Evolutionary conservation across 2,888 invertebrate species (phyloP), one percentile per base, ranked within the genome.

Genomic region (Lamellibrachia satsuma): DNA sequence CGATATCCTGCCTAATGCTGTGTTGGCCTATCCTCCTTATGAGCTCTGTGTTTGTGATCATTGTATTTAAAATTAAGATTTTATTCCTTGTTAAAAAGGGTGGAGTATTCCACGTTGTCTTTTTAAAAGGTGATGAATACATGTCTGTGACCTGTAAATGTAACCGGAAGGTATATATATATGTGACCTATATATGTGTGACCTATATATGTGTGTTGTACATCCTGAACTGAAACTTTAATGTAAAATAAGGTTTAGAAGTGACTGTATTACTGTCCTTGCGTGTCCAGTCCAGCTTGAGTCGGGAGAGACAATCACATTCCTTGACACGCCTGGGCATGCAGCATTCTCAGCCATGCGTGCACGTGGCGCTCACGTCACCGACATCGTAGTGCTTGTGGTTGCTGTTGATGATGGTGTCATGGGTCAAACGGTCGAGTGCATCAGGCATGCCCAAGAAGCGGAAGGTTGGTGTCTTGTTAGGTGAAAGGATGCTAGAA

Each of bases 341-440:
- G 99, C 99, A 3, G 99, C 99, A 0, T 99, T 99, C 96, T 97
- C 97, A 92, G 97, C 99, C 1, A 99, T 99, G 99, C 97, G 99
- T 92, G 97, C 98, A 9, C 97, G 99, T 92, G 99, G 99, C n/a
- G 99, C 99, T 0, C 97, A 97, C 95, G 98, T 98, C n/a, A 99
- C 99, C 0, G 99, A 99, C 96, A 97, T 99, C 92, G 98, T 99
- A 92, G 98, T 99, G 93, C 97, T 99, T 92, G 96, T 96, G 22
- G 99, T 99, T 52, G 99, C 99, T 1, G 99, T 99, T 0, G 99
- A 99, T 96, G 99, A 99, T 97, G 99, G 99, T 4, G 99, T 99
- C 91, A 99, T 99, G 99, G 98, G 98, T 93, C 99, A 99, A 97
- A 99, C 99, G 0, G 96, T 98, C 1, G 99, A 99, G 97, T 98